Conservation (phyloP, 1,140 invertebrate species). For the Yoshiicerus persimilis region DNA sequence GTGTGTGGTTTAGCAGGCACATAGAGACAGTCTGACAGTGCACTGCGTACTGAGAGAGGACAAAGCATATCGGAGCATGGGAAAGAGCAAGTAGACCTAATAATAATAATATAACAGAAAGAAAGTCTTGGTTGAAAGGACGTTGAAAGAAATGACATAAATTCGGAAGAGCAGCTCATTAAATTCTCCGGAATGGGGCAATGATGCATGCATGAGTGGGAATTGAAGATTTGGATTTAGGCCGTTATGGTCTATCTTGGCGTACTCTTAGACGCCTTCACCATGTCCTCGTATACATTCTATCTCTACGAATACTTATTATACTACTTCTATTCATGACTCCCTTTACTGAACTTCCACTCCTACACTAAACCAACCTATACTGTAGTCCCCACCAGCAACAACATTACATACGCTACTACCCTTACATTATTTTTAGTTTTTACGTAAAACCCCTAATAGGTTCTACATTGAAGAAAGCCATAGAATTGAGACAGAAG, state of each 20-base stretch:
- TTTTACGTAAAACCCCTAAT: not conserved
- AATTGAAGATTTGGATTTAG: slow-evolving; percentile 32
- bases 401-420: not conserved
- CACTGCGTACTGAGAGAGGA: not conserved
- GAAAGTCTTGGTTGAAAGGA: not conserved
- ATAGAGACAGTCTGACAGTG: not conserved
- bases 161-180: slow-evolving; percentile 33
- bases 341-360: not conserved
- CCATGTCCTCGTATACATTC: not conserved
- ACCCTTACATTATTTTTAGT: not conserved
- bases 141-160: slow-evolving; percentile 31
- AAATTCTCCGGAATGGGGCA: slow-evolving; percentile 29
- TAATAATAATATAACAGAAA: slow-evolving; percentile 12
- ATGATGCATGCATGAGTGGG: slow-evolving; percentile 31
- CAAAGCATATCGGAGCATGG: not conserved
- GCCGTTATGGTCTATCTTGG: slow-evolving; percentile 5
- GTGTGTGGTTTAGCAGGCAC: not conserved
- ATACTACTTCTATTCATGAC: not conserved
- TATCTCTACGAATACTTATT: too few relatives aligned
- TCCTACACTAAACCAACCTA: not conserved
- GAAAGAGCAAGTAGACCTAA: not conserved
- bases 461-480: not conserved
- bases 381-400: not conserved
- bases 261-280: not conserved
- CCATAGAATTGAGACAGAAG: not conserved